Evolutionary conservation across 2,113 vertebrate genomes (phyloP).

Genomic region (Hippocampus barbouri): DNA sequence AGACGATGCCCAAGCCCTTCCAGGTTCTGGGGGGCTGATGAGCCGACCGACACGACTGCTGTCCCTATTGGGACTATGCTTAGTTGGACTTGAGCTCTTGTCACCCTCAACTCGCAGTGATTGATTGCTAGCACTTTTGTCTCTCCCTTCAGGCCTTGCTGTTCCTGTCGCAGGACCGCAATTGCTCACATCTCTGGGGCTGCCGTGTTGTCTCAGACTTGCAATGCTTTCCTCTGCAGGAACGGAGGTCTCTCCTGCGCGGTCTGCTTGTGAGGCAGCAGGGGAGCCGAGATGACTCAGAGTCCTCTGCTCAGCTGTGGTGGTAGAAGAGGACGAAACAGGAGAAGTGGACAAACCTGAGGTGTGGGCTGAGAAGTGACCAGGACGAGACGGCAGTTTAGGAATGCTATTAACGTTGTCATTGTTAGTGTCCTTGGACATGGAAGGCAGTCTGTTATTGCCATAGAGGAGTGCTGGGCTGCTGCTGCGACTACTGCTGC

Average conservation of each 20-base stretch:
- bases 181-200: slow-evolving; percentile 68
- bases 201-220: slow-evolving; percentile 60
- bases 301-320: slow-evolving; percentile 61
- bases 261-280: slow-evolving; percentile 59
- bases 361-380: slow-evolving; percentile 52
- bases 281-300: slow-evolving; percentile 52
- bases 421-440: slow-evolving; percentile 55
- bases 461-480: slow-evolving; percentile 61
- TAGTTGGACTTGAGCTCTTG: slow-evolving; percentile 68
- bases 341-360: slow-evolving; percentile 46
- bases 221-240: slow-evolving; percentile 60
- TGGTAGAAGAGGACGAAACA: slow-evolving; percentile 46
- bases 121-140: slow-evolving; percentile 55
- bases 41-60: slow-evolving; percentile 39
- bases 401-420: slow-evolving; percentile 57
- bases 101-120: slow-evolving; percentile 56
- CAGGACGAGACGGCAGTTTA: slow-evolving; percentile 58
- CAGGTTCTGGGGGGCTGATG: slow-evolving; percentile 50
- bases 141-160: slow-evolving; percentile 65
- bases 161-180: slow-evolving; percentile 43
- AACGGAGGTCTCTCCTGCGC: slow-evolving; percentile 60
- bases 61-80: slow-evolving; percentile 68
- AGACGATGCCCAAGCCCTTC: slow-evolving; percentile 58
- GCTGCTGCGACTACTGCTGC: slow-evolving; percentile 57
- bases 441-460: slow-evolving; percentile 55